A percentile compares a stretch with the other conserved stretches of the same genome.
Conservation (phyloP, 2,113 vertebrate species). For the Megaleporinus macrocephalus region DNA sequence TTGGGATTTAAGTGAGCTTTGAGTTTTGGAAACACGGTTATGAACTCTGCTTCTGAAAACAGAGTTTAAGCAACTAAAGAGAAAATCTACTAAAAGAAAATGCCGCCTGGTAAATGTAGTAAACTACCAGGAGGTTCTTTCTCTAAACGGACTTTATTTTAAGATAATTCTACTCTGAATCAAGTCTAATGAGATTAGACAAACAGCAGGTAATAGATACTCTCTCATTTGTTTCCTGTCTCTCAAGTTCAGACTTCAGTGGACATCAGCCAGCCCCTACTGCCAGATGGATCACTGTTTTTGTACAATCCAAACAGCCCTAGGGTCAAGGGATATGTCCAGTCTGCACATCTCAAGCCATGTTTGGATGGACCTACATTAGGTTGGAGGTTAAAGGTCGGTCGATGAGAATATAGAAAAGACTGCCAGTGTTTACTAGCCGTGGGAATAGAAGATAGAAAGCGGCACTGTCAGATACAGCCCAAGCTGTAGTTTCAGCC, state of each 20-base stretch:
- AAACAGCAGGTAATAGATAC: background rate
- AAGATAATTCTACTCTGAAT: background rate
- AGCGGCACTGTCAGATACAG: background rate
- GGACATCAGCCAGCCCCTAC: background rate
- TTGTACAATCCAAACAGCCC: background rate
- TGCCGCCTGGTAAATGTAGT: background rate
- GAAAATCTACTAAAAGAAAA: background rate
- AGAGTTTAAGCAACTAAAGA: no score
- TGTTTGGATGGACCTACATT: background rate
- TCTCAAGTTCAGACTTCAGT: background rate
- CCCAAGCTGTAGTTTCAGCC: background rate
- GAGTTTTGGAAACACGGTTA: no score
- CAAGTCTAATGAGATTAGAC: background rate
- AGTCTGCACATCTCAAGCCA: background rate
- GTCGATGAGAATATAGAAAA: background rate
- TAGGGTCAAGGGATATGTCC: background rate
- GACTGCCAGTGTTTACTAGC: background rate
- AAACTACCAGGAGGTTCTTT: background rate
- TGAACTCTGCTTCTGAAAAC: no score
- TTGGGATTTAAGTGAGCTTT: no score
- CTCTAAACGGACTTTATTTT: background rate
- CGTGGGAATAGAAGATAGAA: background rate
- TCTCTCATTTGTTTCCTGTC: no score
- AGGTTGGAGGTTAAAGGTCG: slow-evolving; percentile 22
- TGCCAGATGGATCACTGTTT: background rate